These are phyloP conservation scores for Philopotamus ludificatus DNA, from an alignment of 1,140 invertebrate species.

Conservation along the genomic window DNA sequence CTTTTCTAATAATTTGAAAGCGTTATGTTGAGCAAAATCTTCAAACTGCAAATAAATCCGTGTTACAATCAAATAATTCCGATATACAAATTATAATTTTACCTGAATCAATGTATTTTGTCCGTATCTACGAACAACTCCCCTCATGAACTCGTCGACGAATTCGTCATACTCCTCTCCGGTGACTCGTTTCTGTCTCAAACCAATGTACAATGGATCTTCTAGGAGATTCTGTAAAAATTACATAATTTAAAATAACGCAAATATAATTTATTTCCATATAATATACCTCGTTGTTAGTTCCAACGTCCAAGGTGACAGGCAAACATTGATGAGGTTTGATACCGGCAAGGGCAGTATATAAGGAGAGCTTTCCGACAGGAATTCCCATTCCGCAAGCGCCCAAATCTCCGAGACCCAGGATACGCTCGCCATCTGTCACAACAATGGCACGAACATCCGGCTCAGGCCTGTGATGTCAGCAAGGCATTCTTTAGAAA, in stretches of 20 bases:
- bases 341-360: slow-evolving; percentile 90
- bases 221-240: slow-evolving; percentile 72
- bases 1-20: slow-evolving; percentile 86
- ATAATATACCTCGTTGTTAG: slow-evolving; percentile 74
- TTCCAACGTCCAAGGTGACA: slow-evolving; percentile 90
- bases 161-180: slow-evolving; percentile 92
- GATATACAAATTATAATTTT: slow-evolving; percentile 31
- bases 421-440: slow-evolving; percentile 92
- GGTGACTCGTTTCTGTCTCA: slow-evolving; percentile 80
- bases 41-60: slow-evolving; percentile 74
- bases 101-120: slow-evolving; percentile 85
- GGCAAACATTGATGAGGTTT: slow-evolving; percentile 91
- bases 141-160: slow-evolving; percentile 98
- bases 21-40: slow-evolving; percentile 94
- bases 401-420: slow-evolving; percentile 92
- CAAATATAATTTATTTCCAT: background rate
- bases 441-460: slow-evolving; percentile 92
- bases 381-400: slow-evolving; percentile 96
- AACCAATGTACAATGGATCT: slow-evolving; percentile 94
- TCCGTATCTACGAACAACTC: slow-evolving; percentile 86
- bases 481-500: slow-evolving; percentile 24
- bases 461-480: slow-evolving; percentile 77
- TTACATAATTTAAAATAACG: background rate
- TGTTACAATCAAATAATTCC: background rate
- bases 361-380: slow-evolving; percentile 89